phyloP scores from a whole-genome alignment of 2,888 invertebrate species.

The Petrophora chlorosata region DNA sequence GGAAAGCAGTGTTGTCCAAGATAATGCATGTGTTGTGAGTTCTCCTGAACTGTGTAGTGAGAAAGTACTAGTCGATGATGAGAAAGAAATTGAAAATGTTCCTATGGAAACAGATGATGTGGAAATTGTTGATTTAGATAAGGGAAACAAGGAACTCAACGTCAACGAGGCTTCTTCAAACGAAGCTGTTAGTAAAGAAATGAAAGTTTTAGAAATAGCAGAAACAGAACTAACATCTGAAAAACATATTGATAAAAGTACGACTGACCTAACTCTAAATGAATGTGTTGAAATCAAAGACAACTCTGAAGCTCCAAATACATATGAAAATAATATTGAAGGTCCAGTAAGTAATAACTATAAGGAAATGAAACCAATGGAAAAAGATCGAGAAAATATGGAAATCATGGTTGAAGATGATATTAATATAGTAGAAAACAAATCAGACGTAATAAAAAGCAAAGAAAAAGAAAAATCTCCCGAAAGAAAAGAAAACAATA shows the following conservation, averaged over 20 bases:
- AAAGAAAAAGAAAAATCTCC: not conserved
- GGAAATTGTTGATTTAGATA: constrained; percentile 14
- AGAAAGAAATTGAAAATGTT: constrained; percentile 4
- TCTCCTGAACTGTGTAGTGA: not conserved
- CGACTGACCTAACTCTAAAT: not conserved
- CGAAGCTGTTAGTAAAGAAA: not conserved
- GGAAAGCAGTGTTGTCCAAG: not conserved
- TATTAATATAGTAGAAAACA: no score
- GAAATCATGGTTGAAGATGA: no score
- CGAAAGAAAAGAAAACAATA: not conserved
- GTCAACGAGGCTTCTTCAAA: not conserved
- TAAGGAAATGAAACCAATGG: no score
- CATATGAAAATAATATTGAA: not conserved
- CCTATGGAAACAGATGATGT: constrained; percentile 28
- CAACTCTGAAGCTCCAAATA: not conserved
- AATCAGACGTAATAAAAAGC: no score
- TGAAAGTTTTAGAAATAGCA: not conserved
- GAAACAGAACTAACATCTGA: not conserved
- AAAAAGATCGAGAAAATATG: no score
- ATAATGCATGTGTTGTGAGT: not conserved
- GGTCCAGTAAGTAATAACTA: no score
- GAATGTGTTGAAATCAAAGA: constrained; percentile 5
- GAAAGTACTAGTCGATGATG: not conserved
- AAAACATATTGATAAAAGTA: not conserved
- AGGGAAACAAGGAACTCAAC: not conserved